Conservation (phyloP, 2,888 invertebrate species). For the Microctonus aethiopoides region DNA sequence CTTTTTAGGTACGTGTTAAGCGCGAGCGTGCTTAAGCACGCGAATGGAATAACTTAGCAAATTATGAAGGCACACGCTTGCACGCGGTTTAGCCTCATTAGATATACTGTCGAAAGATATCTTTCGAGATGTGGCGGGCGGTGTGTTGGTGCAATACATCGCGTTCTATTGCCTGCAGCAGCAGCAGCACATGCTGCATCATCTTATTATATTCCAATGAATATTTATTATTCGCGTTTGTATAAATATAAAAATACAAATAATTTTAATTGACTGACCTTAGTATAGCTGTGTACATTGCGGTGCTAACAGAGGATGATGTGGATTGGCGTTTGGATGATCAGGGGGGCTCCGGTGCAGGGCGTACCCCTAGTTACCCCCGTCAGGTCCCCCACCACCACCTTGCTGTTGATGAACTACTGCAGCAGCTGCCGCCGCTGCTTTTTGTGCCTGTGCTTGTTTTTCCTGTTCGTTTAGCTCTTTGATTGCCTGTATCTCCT, state of each 20-base stretch:
- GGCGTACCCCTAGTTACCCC: conserved; percentile 68
- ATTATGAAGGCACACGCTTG: conserved; percentile 64
- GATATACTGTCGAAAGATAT: conserved; percentile 61
- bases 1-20: conserved; percentile 51
- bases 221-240: not conserved
- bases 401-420: conserved; percentile 70
- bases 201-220: not conserved
- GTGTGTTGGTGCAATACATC: conserved; percentile 36
- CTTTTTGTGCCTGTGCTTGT: conserved; percentile 93
- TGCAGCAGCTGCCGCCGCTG: conserved; percentile 78
- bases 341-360: conserved; percentile 67
- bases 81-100: conserved; percentile 65
- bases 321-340: conserved; percentile 64
- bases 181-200: not conserved
- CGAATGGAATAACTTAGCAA: conserved; percentile 64
- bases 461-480: conserved; percentile 97
- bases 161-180: conserved; percentile 30
- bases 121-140: conserved; percentile 44
- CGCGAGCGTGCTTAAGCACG: conserved; percentile 51
- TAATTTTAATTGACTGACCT: conserved; percentile 54
- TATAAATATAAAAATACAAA: not conserved
- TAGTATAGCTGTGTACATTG: conserved; percentile 68
- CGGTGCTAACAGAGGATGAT: conserved; percentile 67
- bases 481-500: conserved; percentile 97
- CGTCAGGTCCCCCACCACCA: conserved; percentile 64